Percentiles rank a stretch among this genome's conserved stretches.
Evolutionary conservation across 2,113 vertebrate species (phyloP).

Genomic region (Xiphophorus maculatus): DNA sequence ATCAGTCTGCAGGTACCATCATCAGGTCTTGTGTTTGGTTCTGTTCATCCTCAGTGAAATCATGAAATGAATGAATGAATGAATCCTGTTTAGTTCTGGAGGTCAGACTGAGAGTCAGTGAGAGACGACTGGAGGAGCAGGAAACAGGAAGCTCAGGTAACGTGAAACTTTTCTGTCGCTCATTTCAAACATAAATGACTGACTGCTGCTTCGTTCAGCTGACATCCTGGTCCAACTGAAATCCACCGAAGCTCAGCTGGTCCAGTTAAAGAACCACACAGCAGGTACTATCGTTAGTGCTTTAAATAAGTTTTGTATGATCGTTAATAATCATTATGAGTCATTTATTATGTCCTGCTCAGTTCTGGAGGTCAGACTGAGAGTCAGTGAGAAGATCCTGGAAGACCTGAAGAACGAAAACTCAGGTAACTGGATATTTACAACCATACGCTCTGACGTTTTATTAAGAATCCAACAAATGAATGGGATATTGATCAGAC

Average conservation of each 20-base stretch:
- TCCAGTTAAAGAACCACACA: background rate
- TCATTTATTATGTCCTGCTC: background rate
- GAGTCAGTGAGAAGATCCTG: slow-evolving; percentile 20
- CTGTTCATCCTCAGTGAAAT: background rate
- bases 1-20: background rate
- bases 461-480: too few species aligned
- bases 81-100: background rate
- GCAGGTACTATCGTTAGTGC: background rate
- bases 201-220: slow-evolving; percentile 6
- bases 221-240: slow-evolving; percentile 17
- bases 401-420: slow-evolving; percentile 18
- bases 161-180: too few species aligned
- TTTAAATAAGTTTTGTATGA: background rate
- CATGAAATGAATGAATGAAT: background rate
- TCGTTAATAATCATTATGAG: background rate
- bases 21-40: background rate
- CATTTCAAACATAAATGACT: background rate
- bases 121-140: background rate
- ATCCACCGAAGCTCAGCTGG: slow-evolving; percentile 13
- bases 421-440: slow-evolving; percentile 6
- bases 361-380: slow-evolving; percentile 29
- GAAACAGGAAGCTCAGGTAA: background rate
- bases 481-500: too few species aligned
- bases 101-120: background rate
- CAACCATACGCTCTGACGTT: too few species aligned